Evolutionary conservation across 2,888 invertebrate genomes (phyloP), one percentile per base, ranked within the genome.

Genomic region (Noctua comes): DNA sequence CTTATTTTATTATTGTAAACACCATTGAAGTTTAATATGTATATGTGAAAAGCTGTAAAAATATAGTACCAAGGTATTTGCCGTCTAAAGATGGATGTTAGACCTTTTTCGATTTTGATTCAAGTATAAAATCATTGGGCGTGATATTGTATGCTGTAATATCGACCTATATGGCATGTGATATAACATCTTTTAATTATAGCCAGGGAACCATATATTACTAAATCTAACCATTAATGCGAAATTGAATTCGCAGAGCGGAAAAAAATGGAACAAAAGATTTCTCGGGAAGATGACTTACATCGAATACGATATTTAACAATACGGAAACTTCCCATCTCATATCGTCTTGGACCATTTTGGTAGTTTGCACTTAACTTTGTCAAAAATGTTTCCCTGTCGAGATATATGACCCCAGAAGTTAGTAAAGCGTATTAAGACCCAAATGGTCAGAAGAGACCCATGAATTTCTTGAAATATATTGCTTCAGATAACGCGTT

Each of bases 361-460:
- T 54, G 16, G 64, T 57, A 43, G 3, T 48, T 6, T 66, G 36
- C 27, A 80, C 51, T 51, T 59, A 69, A 51, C 16, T 54, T 51
- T 70, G 72, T 57, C 59, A 71, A 68, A 74, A 57, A 80, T 51
- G 76, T 69, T 86, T 73, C 77, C 79, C 73, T 51, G 36, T 81
- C 21, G 2, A 73, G 40, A 86, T 59, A 64, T 51, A 84, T 73
- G 40, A 48, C 51, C 16, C 72, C 69, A 84, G 81, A 80, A 84
- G 59, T 51, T 31, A 62, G 46, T n/a, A 46, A 72, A n/a, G 8
- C 46, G 24, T 62, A 46, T n/a, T 71, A 46, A 31, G 24, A 13
- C 27, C 3, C 13, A 16, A 46, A 46, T 27, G 24, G 66, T 16
- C 24, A 48, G 18, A 27, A 31, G 16, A 54, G 27, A 59, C 51